Conservation (phyloP, 2,888 invertebrate species). For the Carpatolechia fugitivella region DNA sequence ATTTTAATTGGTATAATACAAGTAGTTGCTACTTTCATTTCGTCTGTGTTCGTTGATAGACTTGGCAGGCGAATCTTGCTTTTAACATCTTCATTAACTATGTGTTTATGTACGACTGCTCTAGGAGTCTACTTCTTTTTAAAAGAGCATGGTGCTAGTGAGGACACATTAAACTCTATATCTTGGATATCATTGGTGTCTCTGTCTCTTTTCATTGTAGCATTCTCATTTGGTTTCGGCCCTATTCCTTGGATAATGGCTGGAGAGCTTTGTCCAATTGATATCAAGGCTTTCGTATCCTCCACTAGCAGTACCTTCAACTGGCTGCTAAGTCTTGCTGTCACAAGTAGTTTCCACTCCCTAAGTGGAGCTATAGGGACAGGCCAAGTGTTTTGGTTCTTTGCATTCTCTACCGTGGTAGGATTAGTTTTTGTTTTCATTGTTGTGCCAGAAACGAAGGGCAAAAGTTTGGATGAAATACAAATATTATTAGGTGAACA, state of each 20-base stretch:
- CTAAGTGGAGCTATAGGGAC: conserved; percentile 77
- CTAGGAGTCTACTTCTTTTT: conserved; percentile 85
- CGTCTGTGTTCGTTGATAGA: conserved; percentile 88
- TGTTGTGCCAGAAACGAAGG: conserved; percentile 84
- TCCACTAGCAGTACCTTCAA: conserved; percentile 90
- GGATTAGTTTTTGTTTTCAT: conserved; percentile 85
- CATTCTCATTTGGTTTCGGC: conserved; percentile 91
- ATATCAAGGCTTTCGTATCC: conserved; percentile 87
- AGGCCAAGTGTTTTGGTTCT: conserved; percentile 87
- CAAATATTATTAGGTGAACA: conserved; percentile 68
- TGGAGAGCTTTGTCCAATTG: conserved; percentile 88
- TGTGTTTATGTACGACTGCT: conserved; percentile 84
- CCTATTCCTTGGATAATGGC: conserved; percentile 93
- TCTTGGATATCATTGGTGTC: conserved; percentile 87
- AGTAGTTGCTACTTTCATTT: conserved; percentile 85
- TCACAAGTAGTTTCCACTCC: conserved; percentile 85
- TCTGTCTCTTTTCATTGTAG: conserved; percentile 86
- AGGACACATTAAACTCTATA: conserved; percentile 69
- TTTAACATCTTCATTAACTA: conserved; percentile 83
- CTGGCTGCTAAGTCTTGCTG: conserved; percentile 90
- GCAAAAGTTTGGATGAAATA: conserved; percentile 85
- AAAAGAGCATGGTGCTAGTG: conserved; percentile 46
- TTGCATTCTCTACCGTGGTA: conserved; percentile 81
- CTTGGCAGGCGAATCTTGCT: conserved; percentile 89
- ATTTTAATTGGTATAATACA: conserved; percentile 92